Base-by-base conservation (phyloP, 2,113 vertebrate genomes). In the Periophthalmus modestus region DNA sequence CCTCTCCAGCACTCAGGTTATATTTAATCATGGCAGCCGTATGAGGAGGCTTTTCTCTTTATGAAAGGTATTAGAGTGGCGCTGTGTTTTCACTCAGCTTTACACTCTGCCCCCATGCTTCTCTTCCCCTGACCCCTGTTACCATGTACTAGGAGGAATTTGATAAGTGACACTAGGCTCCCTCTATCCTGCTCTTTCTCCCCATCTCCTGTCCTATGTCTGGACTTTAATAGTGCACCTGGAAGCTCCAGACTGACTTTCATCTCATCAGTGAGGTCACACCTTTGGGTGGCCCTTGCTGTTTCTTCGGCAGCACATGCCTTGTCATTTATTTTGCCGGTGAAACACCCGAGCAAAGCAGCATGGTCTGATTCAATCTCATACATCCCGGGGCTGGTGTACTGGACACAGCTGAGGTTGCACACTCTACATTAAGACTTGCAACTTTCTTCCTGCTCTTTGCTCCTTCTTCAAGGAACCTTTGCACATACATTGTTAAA, bases 21-120 rank as follows among this genome's bases (percentile, higher is more conserved):
- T 47, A 82, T 89, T 83, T 75, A 85, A 92, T 93, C 93, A 91
- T 85, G 78, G 85, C 88, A 88, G 74, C 87, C 71, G 90, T 93
- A 89, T 89, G 88, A 88, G 87, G 83, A 86, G 87, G 89, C 89
- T 92, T 89, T 92, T 85, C 89, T 89, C 90, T 93, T 92, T 91
- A 91, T 92, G 90, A 93, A 92, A 93, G 89, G 89, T 91, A 91
- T 91, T 93, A 93, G 89, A 91, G 87, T 78, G 58, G 82, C 72
- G 47, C 80, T 89, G 84, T 93, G 89, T 93, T 90, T 91, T 92
- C 89, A 77, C 89, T 91, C 87, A 83, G 85, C 89, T 91, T 91
- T 91, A 93, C 90, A 90, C 88, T 84, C 87, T 90, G 87, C 79
- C 81, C 89, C 71, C 77, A 69, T 85, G 88, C 86, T 88, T 88